phyloP scores from a whole-genome alignment of 2,113 vertebrate genomes.

The Vireo altiloquus region DNA sequence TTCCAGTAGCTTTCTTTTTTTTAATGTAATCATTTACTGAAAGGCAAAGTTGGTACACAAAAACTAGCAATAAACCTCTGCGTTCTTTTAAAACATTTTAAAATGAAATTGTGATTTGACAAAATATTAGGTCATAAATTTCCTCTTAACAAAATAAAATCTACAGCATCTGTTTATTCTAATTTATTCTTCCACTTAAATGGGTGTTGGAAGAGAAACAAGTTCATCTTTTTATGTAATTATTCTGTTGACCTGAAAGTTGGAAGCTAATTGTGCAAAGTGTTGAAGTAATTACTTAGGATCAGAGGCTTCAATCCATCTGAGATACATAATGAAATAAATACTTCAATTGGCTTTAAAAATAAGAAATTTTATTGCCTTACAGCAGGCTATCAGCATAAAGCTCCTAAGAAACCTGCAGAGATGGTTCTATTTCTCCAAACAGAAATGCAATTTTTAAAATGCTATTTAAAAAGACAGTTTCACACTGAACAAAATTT shows the following conservation, averaged over 20 bases:
- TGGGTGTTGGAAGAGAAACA: neutral
- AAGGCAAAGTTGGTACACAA: neutral
- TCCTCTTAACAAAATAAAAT: neutral
- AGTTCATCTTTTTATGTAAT: neutral
- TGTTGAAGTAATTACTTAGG: neutral
- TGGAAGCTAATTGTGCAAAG: conserved; percentile 21
- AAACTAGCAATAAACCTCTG: neutral
- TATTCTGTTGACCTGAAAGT: conserved; percentile 10
- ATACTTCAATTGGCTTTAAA: neutral
- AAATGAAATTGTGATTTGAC: neutral
- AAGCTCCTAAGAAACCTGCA: neutral
- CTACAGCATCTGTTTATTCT: neutral
- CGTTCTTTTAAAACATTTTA: neutral
- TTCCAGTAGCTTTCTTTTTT: neutral
- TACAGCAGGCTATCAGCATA: neutral
- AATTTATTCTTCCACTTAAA: conserved; percentile 11
- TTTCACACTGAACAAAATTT: neutral
- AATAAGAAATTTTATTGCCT: neutral
- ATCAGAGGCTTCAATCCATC: neutral
- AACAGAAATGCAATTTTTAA: neutral
- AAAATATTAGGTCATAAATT: neutral
- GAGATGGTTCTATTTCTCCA: neutral
- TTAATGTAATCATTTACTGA: neutral
- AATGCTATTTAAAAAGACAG: neutral
- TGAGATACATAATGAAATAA: neutral